Conservation (phyloP, 1,140 invertebrate genomes). For the Procambarus clarkii region DNA sequence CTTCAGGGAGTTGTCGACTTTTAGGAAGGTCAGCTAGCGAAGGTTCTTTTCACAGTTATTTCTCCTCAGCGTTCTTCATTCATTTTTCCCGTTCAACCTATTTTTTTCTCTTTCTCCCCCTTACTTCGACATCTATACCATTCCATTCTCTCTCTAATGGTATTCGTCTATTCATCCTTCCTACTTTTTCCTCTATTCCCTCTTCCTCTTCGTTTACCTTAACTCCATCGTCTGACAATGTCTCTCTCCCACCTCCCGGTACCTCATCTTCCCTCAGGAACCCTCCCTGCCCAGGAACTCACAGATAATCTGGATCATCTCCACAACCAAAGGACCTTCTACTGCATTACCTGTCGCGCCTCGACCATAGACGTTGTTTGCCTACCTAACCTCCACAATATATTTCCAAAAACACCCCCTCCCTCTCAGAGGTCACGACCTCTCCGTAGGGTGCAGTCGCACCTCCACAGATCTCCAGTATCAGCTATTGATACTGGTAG, state of each 20-base stretch:
- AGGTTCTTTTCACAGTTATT: background rate
- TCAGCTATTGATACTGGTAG: too few species aligned
- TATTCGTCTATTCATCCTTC: background rate
- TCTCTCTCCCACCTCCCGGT: background rate
- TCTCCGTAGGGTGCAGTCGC: too few species aligned
- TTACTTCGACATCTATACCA: background rate
- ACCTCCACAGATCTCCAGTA: too few species aligned
- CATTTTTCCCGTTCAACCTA: too few species aligned
- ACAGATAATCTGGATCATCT: constrained; percentile 6
- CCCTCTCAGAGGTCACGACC: background rate
- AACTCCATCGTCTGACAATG: background rate
- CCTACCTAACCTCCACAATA: background rate
- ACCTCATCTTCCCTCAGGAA: background rate
- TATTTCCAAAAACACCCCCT: too few species aligned
- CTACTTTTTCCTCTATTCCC: background rate
- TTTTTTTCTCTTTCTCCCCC: background rate
- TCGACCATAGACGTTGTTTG: background rate
- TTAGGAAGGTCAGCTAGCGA: background rate
- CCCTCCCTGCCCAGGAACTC: background rate
- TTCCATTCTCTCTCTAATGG: too few species aligned
- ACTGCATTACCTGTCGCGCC: background rate
- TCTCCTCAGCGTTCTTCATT: too few species aligned
- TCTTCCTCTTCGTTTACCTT: background rate
- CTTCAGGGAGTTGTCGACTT: background rate
- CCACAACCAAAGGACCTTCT: background rate